Evolutionary conservation across 2,113 vertebrate genomes (phyloP), one percentile per base, ranked within the genome.

Genomic region (Reinhardtius hippoglossoides): DNA sequence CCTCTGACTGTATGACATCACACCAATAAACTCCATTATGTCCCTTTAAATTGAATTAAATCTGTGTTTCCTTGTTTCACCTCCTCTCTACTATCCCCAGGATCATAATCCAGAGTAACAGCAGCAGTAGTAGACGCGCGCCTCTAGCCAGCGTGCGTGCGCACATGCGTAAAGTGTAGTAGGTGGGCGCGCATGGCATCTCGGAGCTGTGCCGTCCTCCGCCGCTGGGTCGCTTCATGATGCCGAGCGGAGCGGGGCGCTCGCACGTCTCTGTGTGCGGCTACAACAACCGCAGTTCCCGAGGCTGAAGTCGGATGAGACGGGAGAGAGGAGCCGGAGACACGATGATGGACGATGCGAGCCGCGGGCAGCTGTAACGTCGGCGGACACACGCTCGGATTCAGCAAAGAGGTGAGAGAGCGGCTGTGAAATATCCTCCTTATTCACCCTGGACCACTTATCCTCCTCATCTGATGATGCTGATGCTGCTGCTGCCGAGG

Each of bases 171-270:
- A 63, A 79, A 85, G 58, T 84, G 35, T 80, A 87, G 89, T 85
- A 90, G 80, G 69, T 72, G 89, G 48, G 50, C 79, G 90, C 92
- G 92, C 92, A 90, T 88, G 90, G 74, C 87, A 87, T 84, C 76
- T 88, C 71, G 2, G 74, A 18, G 59, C 75, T 89, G 72, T 83
- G 84, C 91, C 87, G 91, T 90, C 89, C 90, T 86, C 92, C 90
- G 86, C 89, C 83, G 92, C 83, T 85, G 65, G 61, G 82, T 88
- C 80, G 81, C 78, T 77, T 9, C 60, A 54, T 80, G 88, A 88
- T 88, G 90, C 91, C 89, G 88, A 83, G 85, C 80, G 61, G 81
- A 83, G 85, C 89, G 82, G 76, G 71, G 78, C 79, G 65, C 82
- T 64, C 72, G 69, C 73, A 62, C 87, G 48, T 83, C 24, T 60